Evolutionary conservation across 2,888 invertebrate genomes (phyloP).

Genomic region (Ectemnius lituratus): DNA sequence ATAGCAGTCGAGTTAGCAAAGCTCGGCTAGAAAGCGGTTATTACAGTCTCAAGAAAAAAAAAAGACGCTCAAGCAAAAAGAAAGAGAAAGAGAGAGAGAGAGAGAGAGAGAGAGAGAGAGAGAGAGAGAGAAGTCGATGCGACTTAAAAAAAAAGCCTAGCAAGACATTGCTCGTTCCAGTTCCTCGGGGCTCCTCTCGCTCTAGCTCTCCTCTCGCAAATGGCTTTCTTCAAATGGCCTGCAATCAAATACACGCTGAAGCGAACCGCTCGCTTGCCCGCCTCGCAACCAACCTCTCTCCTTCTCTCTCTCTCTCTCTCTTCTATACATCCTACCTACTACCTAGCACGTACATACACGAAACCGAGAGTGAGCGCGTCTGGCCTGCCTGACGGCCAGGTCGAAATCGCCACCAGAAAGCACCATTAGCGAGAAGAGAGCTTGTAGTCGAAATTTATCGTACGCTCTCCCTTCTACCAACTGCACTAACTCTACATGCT

Average conservation of each 20-base stretch:
- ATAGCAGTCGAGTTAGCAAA: slow-evolving; percentile 14
- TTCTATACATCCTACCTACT: too few relatives aligned
- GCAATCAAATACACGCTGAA: slow-evolving; percentile 55
- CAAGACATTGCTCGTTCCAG: slow-evolving; percentile 55
- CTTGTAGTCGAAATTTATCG: background rate
- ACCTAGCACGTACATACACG: background rate
- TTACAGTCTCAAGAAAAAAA: slow-evolving; percentile 12
- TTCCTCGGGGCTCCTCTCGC: slow-evolving; percentile 43
- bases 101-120: background rate
- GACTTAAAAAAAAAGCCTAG: slow-evolving; percentile 33
- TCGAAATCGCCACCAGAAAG: background rate
- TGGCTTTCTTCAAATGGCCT: slow-evolving; percentile 46
- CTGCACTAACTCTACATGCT: background rate
- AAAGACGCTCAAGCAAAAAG: background rate
- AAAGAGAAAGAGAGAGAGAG: background rate
- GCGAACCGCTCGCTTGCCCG: background rate
- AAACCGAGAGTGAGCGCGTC: too few relatives aligned
- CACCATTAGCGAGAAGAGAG: background rate
- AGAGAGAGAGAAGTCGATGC: slow-evolving; percentile 4
- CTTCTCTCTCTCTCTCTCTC: too few relatives aligned
- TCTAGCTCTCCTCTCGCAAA: slow-evolving; percentile 40
- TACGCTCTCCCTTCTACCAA: background rate
- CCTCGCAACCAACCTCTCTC: background rate
- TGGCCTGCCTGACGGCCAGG: background rate
- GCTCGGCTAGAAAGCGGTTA: background rate